Evolutionary conservation across 1,140 invertebrate genomes (phyloP).

Genomic region (Drosophila tsacasi): DNA sequence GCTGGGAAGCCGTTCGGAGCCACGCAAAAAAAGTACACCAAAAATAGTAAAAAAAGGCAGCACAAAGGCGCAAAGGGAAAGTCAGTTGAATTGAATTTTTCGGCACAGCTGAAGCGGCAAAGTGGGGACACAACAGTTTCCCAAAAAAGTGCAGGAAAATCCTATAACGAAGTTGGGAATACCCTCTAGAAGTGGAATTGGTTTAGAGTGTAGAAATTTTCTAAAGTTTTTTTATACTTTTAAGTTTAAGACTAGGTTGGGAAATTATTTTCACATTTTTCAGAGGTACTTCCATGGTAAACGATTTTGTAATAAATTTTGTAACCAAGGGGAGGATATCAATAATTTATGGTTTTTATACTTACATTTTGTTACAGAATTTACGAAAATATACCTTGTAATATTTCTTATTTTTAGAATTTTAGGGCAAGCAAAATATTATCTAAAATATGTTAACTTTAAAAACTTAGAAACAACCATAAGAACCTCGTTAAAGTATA

Average conservation of each 20-base stretch:
- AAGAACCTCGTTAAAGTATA: not conserved
- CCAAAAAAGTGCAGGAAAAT: conserved; percentile 7
- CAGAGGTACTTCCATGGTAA: not conserved
- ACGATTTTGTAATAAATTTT: not conserved
- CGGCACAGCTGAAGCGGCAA: conserved; percentile 68
- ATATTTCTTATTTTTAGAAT: no score
- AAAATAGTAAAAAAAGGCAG: conserved; percentile 38
- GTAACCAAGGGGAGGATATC: no score
- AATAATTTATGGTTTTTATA: no score
- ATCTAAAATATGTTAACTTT: not conserved
- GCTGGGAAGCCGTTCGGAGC: conserved; percentile 21
- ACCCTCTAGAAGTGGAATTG: conserved; percentile 11
- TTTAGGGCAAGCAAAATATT: no score
- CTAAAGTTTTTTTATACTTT: no score
- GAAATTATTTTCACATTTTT: not conserved
- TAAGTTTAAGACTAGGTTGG: no score
- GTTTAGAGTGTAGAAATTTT: not conserved
- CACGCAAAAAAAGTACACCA: conserved; percentile 13
- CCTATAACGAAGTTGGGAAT: conserved; percentile 7
- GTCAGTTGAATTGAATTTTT: conserved; percentile 79
- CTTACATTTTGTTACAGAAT: no score
- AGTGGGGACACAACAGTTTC: conserved; percentile 53
- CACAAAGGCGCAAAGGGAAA: conserved; percentile 70
- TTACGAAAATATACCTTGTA: no score
- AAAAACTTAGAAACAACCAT: not conserved